Base-by-base conservation (phyloP, 2,888 invertebrate genomes). In the Campoplex capitator region DNA sequence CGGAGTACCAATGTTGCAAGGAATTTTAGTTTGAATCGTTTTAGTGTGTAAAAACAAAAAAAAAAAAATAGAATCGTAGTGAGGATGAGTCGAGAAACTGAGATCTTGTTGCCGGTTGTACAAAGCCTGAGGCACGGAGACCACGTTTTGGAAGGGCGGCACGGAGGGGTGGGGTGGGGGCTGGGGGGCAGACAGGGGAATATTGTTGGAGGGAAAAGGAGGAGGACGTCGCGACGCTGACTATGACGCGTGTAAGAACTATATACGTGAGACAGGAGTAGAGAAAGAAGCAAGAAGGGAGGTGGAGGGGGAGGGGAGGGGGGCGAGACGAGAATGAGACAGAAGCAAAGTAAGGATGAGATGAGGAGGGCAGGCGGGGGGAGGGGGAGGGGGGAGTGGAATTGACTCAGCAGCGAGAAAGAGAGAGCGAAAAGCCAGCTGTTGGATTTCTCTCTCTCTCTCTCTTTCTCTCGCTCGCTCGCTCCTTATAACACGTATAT, bases 151-250 rank as follows among this genome's bases (percentile, higher is more conserved):
- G 45, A 88, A 89, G 84, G 80, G 89, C 83, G 18, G 18, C 42
- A 86, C 68, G 77, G 81, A 45, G 75, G 81, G 77, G 78, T 23
- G 23, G 23, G 23, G 23, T 23, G 23, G 23, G 23, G 23, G 23
- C 23, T 23, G 23, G 23, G 85, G 86, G 83, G 84, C 82, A 73
- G 88, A 83, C 86, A 89, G 88, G 82, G 88, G 82, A 88, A 89
- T 88, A 88, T 85, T 77, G 85, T 28, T 65, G 80, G 83, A 74
- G 76, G 84, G 88, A 81, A 82, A 76, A 88, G 84, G 85, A 88
- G 86, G 84, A 87, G 62, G 82, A 80, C 78, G 86, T 86, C 89
- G 86, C 88, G 89, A 85, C 86, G 88, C 85, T 87, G 79, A 77
- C 78, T 81, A 87, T 86, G 89, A 88, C 88, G 88, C 88, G 88